Percentiles rank a stretch among this genome's conserved stretches.
These are phyloP conservation scores for Sebastes oblongus DNA, from an alignment of 2,797 vertebrate species.

Conservation along the genomic window DNA sequence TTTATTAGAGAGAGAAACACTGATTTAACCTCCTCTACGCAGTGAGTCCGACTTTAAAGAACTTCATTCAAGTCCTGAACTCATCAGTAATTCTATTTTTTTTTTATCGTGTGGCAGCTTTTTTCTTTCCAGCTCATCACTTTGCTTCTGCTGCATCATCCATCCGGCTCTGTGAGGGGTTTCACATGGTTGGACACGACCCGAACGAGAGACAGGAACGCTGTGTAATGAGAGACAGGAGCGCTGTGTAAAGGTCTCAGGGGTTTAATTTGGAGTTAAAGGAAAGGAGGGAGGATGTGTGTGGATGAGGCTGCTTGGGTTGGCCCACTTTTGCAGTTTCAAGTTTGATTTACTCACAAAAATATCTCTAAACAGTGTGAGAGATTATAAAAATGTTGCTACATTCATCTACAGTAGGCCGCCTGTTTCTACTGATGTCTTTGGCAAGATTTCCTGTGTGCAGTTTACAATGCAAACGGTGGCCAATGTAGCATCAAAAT, in stretches of 20 bases:
- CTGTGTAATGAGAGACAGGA: conserved; percentile 18
- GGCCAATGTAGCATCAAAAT: background rate
- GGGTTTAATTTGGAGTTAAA: background rate
- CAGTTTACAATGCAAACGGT: background rate
- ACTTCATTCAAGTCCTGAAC: background rate
- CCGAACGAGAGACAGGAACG: background rate
- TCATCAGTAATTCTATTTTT: background rate
- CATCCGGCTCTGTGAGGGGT: background rate
- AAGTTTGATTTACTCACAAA: background rate
- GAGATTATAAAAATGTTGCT: background rate
- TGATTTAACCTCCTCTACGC: background rate
- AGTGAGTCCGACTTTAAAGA: background rate
- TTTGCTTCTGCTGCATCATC: conserved; percentile 25
- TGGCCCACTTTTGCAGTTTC: background rate
- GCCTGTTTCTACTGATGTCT: no score
- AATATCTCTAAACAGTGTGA: background rate
- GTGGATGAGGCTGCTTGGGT: background rate
- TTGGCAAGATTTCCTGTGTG: no score
- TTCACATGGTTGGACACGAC: background rate
- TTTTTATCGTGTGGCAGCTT: background rate
- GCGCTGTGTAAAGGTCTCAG: background rate
- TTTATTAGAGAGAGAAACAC: conserved; percentile 11
- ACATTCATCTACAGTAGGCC: no score
- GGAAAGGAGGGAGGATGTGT: background rate
- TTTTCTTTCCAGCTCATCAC: conserved; percentile 24